These are phyloP conservation scores for Indicator maculatus DNA, from an alignment of 2,113 vertebrate genomes.

Conservation along the genomic window DNA sequence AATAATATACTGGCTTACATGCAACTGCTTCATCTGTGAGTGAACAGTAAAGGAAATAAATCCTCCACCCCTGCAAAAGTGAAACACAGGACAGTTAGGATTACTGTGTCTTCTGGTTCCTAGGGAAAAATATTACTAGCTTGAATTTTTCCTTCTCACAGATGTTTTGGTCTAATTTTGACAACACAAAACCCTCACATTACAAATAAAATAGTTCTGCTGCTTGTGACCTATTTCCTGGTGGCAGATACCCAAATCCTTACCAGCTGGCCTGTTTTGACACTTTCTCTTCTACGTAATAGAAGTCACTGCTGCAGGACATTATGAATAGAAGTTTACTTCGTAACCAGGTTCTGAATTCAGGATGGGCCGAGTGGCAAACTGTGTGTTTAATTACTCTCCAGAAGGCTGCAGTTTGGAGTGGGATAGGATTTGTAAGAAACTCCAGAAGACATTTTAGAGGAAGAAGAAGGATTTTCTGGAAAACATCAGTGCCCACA, in stretches of 20 bases:
- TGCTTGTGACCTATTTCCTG: neutral
- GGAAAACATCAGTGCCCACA: neutral
- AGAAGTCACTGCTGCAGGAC: neutral
- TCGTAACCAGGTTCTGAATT: neutral
- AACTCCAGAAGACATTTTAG: neutral
- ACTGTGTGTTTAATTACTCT: neutral
- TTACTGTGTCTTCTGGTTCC: neutral
- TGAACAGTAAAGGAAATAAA: neutral
- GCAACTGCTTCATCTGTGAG: neutral
- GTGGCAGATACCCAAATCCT: neutral
- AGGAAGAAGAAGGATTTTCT: neutral
- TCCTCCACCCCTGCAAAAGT: neutral
- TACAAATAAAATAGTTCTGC: neutral
- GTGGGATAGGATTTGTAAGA: neutral
- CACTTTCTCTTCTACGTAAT: neutral
- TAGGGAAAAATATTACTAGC: neutral
- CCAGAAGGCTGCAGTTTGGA: neutral
- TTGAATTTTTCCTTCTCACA: neutral
- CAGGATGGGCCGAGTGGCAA: neutral
- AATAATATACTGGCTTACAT: neutral
- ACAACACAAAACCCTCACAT: neutral
- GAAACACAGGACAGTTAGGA: neutral
- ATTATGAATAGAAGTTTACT: neutral
- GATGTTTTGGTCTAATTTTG: neutral
- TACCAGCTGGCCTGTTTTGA: neutral